These are phyloP conservation scores for Chaetura pelagica DNA, from an alignment of 2,113 vertebrate genomes.

Conservation along the genomic window DNA sequence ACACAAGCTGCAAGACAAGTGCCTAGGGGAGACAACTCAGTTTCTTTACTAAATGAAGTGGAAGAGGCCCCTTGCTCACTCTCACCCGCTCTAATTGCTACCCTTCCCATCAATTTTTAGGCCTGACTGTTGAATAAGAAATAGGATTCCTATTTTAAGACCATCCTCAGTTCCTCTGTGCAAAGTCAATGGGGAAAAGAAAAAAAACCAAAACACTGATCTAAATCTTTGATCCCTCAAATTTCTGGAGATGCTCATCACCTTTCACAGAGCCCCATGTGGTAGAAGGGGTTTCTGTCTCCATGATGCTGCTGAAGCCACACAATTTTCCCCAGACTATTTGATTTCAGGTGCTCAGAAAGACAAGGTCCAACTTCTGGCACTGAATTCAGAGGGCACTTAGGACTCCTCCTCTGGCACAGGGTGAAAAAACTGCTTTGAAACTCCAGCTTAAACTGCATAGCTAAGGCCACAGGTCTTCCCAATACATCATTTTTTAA, in stretches of 20 bases:
- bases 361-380: background rate
- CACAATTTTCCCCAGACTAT: background rate
- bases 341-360: background rate
- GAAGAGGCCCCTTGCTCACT: slow-evolving; percentile 37
- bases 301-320: background rate
- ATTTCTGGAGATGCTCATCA: background rate
- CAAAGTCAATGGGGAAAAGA: background rate
- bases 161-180: background rate
- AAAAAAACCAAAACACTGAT: background rate
- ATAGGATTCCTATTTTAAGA: background rate
- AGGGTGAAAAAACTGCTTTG: background rate
- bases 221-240: background rate
- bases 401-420: background rate
- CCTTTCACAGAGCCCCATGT: accelerated
- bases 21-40: background rate
- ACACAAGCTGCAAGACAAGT: background rate
- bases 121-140: slow-evolving; percentile 20
- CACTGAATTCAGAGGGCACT: background rate
- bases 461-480: background rate
- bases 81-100: slow-evolving; percentile 3
- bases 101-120: slow-evolving; percentile 7
- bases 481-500: background rate
- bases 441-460: background rate
- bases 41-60: slow-evolving; percentile 34
- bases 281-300: background rate